These are phyloP conservation scores for Microtus pennsylvanicus DNA, from an alignment of 2,113 vertebrate genomes.

Conservation along the genomic window DNA sequence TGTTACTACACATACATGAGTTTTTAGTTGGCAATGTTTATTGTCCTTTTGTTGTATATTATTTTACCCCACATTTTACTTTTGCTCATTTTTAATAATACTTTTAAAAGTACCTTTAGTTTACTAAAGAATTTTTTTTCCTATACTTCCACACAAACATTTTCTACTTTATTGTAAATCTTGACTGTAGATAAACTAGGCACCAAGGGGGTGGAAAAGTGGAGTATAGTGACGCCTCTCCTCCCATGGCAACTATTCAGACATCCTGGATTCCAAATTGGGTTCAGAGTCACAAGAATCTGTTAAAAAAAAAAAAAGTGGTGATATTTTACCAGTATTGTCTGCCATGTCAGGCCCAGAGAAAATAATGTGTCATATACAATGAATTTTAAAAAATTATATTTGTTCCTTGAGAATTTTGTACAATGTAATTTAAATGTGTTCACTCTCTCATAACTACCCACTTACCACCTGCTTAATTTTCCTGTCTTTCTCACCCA, in stretches of 20 bases:
- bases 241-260: not conserved
- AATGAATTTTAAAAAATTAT: not conserved
- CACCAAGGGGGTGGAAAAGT: not conserved
- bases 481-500: not conserved
- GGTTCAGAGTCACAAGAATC: not conserved
- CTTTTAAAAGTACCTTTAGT: not conserved
- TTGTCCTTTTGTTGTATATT: not conserved
- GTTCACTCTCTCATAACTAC: too few relatives aligned
- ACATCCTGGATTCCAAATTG: conserved; percentile 9
- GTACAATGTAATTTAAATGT: not conserved
- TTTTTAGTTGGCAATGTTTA: not conserved
- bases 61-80: not conserved
- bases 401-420: not conserved
- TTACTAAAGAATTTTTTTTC: conserved; percentile 1
- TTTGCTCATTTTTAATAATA: not conserved
- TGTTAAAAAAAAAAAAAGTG: not conserved
- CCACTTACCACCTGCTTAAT: not conserved
- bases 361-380: conserved; percentile 20
- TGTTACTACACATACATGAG: not conserved
- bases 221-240: not conserved
- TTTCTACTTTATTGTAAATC: not conserved
- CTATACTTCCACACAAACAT: not conserved
- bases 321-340: not conserved
- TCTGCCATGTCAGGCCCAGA: conserved; percentile 9
- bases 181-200: not conserved